Evolutionary conservation across 2,888 invertebrate genomes (phyloP).

Genomic region (Clusia tigrina): DNA sequence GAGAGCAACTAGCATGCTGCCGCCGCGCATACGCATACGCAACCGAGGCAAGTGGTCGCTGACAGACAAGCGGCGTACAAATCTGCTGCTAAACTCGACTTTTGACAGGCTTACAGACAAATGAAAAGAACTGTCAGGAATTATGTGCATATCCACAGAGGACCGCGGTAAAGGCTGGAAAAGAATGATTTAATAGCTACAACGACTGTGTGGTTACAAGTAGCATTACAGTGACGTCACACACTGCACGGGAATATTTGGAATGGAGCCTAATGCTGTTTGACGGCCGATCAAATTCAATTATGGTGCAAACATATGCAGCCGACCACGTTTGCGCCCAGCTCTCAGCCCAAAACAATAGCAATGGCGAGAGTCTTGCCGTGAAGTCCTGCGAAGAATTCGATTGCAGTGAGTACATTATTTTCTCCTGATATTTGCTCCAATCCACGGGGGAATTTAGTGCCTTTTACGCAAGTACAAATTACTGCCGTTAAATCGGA

Average conservation of each 20-base stretch:
- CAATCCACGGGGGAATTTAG: not conserved
- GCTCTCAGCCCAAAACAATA: not conserved
- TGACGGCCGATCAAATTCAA: not conserved
- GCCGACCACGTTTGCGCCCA: not conserved
- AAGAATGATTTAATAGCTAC: not conserved
- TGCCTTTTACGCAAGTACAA: not conserved
- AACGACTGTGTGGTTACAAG: not conserved
- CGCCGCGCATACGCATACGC: conserved; percentile 11
- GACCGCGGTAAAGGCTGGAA: conserved; percentile 34
- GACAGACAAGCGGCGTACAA: conserved; percentile 15
- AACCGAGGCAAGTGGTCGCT: conserved; percentile 17
- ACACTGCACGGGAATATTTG: not conserved
- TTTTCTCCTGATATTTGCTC: not conserved
- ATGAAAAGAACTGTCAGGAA: conserved; percentile 45
- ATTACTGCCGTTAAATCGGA: not conserved
- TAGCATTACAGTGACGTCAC: not conserved
- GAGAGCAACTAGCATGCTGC: conserved; percentile 14
- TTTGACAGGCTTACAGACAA: conserved; percentile 43
- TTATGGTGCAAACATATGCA: not conserved
- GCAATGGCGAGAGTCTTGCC: not conserved
- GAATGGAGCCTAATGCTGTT: not conserved
- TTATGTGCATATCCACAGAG: conserved; percentile 37
- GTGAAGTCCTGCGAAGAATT: not conserved
- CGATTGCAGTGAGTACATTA: not conserved
- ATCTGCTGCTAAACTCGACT: conserved; percentile 25